Conservation (phyloP, 2,113 vertebrate genomes). For the Acanthisitta chloris region DNA sequence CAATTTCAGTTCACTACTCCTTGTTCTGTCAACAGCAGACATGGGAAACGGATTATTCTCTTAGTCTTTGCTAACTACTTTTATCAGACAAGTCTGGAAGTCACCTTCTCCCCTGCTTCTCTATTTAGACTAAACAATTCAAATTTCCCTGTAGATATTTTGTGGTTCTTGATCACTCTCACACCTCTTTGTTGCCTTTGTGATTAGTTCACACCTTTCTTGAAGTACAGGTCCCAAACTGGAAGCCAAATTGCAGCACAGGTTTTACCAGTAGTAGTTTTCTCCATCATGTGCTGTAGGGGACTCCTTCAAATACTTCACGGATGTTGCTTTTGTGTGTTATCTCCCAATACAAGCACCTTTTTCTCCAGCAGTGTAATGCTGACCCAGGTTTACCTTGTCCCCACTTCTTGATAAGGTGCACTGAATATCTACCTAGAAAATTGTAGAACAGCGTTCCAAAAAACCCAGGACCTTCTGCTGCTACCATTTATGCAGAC, state of each 20-base stretch:
- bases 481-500: neutral
- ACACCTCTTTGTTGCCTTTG: neutral
- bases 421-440: neutral
- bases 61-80: neutral
- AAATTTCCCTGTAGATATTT: neutral
- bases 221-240: neutral
- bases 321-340: neutral
- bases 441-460: neutral
- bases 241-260: neutral
- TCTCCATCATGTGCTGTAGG: neutral
- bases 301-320: neutral
- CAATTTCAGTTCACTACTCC: neutral
- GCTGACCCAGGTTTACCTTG: neutral
- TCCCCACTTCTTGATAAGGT: neutral
- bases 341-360: neutral
- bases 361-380: neutral
- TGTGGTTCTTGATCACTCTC: neutral
- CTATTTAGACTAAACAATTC: neutral
- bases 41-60: neutral
- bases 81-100: neutral
- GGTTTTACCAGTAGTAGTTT: neutral
- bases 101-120: neutral
- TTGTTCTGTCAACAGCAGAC: neutral
- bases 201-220: neutral
- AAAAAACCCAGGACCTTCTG: neutral